A percentile compares a stretch with the other conserved stretches of the same genome.
phyloP scores from a whole-genome alignment of 2,797 vertebrate species.

The Sebastes iracundus region DNA sequence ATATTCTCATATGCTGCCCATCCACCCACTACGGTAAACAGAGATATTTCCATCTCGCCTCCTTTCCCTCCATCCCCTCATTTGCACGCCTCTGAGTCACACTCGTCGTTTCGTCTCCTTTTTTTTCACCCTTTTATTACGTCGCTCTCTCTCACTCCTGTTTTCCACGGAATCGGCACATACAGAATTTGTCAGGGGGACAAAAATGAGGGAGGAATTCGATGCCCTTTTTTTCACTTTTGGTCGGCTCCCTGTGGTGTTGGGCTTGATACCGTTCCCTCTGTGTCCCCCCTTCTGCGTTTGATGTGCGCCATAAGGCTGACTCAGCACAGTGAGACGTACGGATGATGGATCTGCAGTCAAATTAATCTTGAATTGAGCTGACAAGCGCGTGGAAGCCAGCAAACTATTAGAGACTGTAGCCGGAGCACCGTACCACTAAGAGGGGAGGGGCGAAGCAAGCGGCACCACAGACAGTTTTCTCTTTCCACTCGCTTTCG shows the following conservation, averaged over 20 bases:
- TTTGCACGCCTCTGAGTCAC: conserved; percentile 57
- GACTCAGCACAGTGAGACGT: conserved; percentile 62
- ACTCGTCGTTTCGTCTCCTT: conserved; percentile 38
- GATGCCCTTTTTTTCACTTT: conserved; percentile 47
- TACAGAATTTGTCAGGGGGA: conserved; percentile 53
- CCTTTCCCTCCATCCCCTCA: conserved; percentile 32
- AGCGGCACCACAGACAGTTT: conserved; percentile 23
- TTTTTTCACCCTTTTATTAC: conserved; percentile 42
- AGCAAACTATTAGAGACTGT: conserved; percentile 52
- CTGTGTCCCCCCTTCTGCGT: conserved; percentile 44
- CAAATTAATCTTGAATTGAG: conserved; percentile 66
- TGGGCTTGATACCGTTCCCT: conserved; percentile 69
- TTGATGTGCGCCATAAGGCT: conserved; percentile 69
- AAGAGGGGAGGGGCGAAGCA: conserved; percentile 6
- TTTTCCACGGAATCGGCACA: conserved; percentile 67
- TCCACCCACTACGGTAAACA: conserved; percentile 58
- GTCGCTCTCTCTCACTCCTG: conserved; percentile 30
- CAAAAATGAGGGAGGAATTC: conserved; percentile 64
- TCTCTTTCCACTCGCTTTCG: conserved; percentile 48
- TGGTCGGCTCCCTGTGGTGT: conserved; percentile 49
- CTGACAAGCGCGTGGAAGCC: conserved; percentile 49
- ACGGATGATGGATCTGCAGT: conserved; percentile 69
- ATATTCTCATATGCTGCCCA: conserved; percentile 56
- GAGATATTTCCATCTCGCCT: conserved; percentile 61
- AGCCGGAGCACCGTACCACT: conserved; percentile 24